A percentile compares a stretch with the other conserved stretches of the same genome.
Conservation (phyloP, 2,113 vertebrate genomes). For the Anser brachyrhynchus region DNA sequence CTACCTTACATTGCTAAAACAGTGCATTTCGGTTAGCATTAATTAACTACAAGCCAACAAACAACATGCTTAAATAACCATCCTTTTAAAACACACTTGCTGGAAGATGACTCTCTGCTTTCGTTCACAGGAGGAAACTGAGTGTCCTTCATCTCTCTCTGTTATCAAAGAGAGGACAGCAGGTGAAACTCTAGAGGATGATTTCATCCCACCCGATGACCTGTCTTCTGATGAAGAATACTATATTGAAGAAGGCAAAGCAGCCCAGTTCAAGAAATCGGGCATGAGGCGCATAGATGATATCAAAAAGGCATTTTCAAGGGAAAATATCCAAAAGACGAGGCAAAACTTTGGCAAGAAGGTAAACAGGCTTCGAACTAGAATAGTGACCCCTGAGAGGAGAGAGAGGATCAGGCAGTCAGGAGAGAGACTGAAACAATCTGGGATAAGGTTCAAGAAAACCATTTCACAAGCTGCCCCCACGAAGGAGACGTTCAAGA, state of each 20-base stretch:
- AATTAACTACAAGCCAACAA: neutral
- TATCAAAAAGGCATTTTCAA: conserved; percentile 95
- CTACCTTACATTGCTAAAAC: neutral
- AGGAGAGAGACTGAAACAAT: conserved; percentile 88
- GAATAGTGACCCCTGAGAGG: conserved; percentile 91
- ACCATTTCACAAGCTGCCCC: conserved; percentile 90
- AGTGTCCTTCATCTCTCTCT: conserved; percentile 88
- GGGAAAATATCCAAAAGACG: conserved; percentile 93
- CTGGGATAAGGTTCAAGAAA: conserved; percentile 87
- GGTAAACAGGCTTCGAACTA: conserved; percentile 89
- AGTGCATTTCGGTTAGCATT: neutral
- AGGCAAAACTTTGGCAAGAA: conserved; percentile 90
- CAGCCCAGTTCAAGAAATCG: conserved; percentile 87
- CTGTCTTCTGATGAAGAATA: conserved; percentile 97
- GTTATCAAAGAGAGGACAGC: conserved; percentile 81
- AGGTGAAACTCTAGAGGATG: conserved; percentile 77
- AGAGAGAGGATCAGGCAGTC: conserved; percentile 92
- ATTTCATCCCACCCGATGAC: conserved; percentile 85
- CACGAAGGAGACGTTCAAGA: conserved; percentile 86
- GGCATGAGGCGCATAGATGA: conserved; percentile 89
- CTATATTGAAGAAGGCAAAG: conserved; percentile 85
- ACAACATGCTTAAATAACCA: neutral
- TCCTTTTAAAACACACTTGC: neutral
- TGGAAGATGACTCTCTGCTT: conserved; percentile 46
- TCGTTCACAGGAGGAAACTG: conserved; percentile 84